phyloP scores from a whole-genome alignment of 2,113 vertebrate species.

The Colius striatus region DNA sequence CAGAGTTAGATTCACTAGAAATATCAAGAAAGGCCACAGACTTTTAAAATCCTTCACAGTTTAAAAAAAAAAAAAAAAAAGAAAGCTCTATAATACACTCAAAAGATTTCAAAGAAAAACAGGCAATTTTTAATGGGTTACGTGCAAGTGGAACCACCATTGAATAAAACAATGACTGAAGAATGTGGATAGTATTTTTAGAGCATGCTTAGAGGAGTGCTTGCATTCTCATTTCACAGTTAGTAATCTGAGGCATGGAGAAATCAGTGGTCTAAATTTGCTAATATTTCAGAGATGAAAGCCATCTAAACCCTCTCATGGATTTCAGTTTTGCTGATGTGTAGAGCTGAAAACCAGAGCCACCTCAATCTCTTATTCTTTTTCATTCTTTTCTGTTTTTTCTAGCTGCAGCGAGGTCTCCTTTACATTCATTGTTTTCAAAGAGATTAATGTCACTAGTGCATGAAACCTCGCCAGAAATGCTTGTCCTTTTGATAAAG shows the following conservation, averaged over 20 bases:
- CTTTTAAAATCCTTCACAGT: neutral
- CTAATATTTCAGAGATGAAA: neutral
- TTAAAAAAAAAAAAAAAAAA: neutral
- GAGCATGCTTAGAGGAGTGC: neutral
- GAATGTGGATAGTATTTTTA: neutral
- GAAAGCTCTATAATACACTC: neutral
- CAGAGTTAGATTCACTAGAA: neutral
- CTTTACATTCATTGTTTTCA: neutral
- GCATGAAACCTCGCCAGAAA: neutral
- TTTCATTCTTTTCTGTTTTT: neutral
- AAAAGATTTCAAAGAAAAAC: neutral
- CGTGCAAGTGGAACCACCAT: neutral
- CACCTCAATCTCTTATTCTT: neutral
- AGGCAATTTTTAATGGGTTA: neutral
- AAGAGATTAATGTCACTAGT: neutral
- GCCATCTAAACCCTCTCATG: neutral
- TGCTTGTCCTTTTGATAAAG: neutral
- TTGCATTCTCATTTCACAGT: neutral
- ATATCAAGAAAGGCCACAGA: neutral
- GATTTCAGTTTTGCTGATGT: neutral
- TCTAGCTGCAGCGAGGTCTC: neutral
- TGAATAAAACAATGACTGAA: neutral
- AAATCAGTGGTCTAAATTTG: neutral
- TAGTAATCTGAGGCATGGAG: neutral
- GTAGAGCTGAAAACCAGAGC: neutral